Percentiles rank a stretch among this genome's conserved stretches.
phyloP scores from a whole-genome alignment of 2,888 invertebrate species.

The Polymixis flavicincta region DNA sequence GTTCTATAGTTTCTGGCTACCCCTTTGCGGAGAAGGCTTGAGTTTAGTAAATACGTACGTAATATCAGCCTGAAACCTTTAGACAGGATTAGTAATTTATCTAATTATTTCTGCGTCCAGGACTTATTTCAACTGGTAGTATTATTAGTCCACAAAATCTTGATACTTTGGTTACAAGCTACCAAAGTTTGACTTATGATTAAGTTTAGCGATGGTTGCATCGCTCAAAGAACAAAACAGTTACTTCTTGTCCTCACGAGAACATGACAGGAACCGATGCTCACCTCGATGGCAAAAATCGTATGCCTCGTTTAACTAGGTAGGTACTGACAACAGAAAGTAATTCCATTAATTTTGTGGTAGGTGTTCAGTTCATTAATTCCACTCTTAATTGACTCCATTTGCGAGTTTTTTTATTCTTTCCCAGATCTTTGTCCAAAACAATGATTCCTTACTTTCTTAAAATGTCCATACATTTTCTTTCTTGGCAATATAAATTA shows the following conservation, averaged over 20 bases:
- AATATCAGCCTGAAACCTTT: slow-evolving; percentile 9
- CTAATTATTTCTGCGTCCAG: neutral
- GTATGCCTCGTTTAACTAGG: neutral
- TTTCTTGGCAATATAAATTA: slow-evolving; percentile 66
- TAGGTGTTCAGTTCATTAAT: slow-evolving; percentile 18
- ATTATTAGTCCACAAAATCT: neutral
- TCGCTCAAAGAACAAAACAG: neutral
- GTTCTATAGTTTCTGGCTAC: neutral
- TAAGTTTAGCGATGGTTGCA: neutral
- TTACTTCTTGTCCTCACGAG: neutral
- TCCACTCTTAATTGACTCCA: slow-evolving; percentile 28
- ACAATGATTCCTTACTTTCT: slow-evolving; percentile 48
- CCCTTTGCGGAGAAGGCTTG: neutral
- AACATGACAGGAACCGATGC: neutral
- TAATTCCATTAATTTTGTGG: neutral
- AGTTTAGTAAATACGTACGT: slow-evolving; percentile 10
- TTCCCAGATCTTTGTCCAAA: slow-evolving; percentile 25
- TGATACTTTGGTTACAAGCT: neutral
- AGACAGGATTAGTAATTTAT: neutral
- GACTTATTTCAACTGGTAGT: neutral
- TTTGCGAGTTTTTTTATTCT: slow-evolving; percentile 19
- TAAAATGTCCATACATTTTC: slow-evolving; percentile 62
- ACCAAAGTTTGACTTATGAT: neutral
- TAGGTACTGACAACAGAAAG: neutral
- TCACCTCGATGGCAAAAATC: neutral